Evolutionary conservation across 2,797 vertebrate species (phyloP).

Genomic region (Yasuhikotakia modesta): DNA sequence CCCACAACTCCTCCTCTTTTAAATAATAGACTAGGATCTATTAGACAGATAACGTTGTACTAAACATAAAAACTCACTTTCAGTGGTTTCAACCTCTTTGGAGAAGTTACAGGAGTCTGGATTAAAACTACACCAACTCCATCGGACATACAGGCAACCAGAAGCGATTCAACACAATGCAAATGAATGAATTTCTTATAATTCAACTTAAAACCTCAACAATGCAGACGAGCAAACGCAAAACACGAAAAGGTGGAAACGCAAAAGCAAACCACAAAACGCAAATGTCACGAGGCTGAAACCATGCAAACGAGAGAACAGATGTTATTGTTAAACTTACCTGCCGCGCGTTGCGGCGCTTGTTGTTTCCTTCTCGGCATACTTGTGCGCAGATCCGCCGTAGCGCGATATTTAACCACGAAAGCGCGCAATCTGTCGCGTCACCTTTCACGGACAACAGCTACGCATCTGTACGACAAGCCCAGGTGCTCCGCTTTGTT

Average conservation of each 20-base stretch:
- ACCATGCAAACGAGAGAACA: constrained; percentile 32
- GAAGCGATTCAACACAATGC: neutral
- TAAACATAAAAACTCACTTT: neutral
- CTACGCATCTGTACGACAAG: neutral
- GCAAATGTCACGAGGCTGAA: constrained; percentile 13
- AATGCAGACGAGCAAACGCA: too few species aligned
- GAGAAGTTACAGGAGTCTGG: neutral
- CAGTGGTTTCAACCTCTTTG: neutral
- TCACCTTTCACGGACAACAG: constrained; percentile 12
- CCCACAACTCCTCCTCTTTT: constrained; percentile 21
- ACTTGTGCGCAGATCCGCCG: constrained; percentile 59
- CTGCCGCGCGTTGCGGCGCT: constrained; percentile 94
- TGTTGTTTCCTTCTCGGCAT: constrained; percentile 99
- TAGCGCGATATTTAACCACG: neutral
- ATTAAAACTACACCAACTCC: neutral
- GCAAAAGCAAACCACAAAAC: too few species aligned
- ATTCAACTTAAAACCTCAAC: too few species aligned
- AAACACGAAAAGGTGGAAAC: too few species aligned
- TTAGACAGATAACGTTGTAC: constrained; percentile 22
- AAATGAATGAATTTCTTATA: too few species aligned
- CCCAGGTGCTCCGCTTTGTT: constrained; percentile 53
- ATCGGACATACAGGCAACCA: neutral
- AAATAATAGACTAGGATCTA: constrained; percentile 26
- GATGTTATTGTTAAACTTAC: constrained; percentile 75
- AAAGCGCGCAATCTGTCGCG: constrained; percentile 7